These are phyloP conservation scores for Megaceryle maxima DNA, from an alignment of 2,113 vertebrate species.

Conservation along the genomic window DNA sequence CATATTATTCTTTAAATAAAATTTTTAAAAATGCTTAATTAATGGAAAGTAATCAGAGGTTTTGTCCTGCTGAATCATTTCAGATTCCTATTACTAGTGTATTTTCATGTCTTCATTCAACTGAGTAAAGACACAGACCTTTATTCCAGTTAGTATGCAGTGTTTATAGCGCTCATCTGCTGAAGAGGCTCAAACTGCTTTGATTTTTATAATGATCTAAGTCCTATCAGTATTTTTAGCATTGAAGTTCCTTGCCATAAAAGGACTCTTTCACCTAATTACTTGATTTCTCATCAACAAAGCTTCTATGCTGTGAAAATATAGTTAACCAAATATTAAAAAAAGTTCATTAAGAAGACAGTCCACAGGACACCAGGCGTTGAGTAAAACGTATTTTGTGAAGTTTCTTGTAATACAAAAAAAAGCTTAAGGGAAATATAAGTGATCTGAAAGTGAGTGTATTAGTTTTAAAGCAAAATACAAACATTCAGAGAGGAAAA, in stretches of 20 bases:
- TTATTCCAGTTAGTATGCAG: background rate
- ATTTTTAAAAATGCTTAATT: background rate
- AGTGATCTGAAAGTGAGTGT: background rate
- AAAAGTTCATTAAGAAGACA: background rate
- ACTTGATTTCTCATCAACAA: background rate
- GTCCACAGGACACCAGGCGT: background rate
- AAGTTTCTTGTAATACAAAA: background rate
- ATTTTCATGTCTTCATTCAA: background rate
- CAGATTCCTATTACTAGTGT: background rate
- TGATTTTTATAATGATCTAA: background rate
- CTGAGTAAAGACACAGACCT: background rate
- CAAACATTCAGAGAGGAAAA: background rate
- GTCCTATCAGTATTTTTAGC: background rate
- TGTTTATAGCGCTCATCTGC: background rate
- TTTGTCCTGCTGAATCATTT: background rate
- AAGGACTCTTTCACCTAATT: background rate
- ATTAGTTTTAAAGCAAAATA: constrained; percentile 19
- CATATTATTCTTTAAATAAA: background rate
- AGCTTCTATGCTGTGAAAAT: background rate
- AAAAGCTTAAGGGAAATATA: background rate
- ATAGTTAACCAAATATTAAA: background rate
- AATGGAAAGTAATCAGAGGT: background rate
- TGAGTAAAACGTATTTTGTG: background rate
- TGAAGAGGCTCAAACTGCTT: background rate
- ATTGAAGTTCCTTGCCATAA: background rate